Evolutionary conservation across 2,888 invertebrate genomes (phyloP), one percentile per base, ranked within the genome.

Genomic region (Julus scanicus): DNA sequence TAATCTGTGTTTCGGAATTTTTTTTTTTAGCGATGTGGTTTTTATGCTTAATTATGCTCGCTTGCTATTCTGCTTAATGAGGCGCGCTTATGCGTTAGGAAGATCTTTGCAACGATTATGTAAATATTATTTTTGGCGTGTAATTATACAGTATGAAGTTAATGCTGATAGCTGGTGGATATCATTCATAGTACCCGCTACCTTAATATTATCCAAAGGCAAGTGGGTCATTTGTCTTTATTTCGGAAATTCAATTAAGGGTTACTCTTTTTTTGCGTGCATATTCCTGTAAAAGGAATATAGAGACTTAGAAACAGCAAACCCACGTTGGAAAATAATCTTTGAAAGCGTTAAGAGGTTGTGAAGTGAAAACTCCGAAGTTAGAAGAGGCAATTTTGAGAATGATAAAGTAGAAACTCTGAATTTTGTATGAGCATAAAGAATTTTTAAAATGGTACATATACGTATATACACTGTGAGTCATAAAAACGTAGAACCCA

Each of bases 111-210:
- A 63, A 8, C 63, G 63, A 63, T 63, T 63, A 63, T 63, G 63
- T 63, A 63, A 63, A 63, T 63, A 63, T 63, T 63, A 63, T 63
- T 63, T 63, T 63, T n/a, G 63, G 63, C 63, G 63, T 63, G 63
- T 63, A 63, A 63, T 63, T 63, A 63, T 63, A 63, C 63, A n/a
- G 63, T 20, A 63, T n/a, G 20, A 63, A 20, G 63, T n/a, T 20
- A 63, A 20, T 20, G 63, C n/a, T 63, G n/a, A 63, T 63, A 63
- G n/a, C 63, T 63, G 63, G 4, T 17, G 63, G 63, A n/a, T 20
- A n/a, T 63, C 17, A 63, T 63, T 63, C 63, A 63, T 20, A n/a
- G n/a, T n/a, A n/a, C 63, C n/a, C 63, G 63, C n/a, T 63, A n/a
- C 20, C 63, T 63, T 63, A n/a, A 63, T 63, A 63, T 63, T 63